Evolutionary conservation across 1,140 invertebrate species (phyloP), one percentile per base, ranked within the genome.

Genomic region (Oedothorax gibbosus): DNA sequence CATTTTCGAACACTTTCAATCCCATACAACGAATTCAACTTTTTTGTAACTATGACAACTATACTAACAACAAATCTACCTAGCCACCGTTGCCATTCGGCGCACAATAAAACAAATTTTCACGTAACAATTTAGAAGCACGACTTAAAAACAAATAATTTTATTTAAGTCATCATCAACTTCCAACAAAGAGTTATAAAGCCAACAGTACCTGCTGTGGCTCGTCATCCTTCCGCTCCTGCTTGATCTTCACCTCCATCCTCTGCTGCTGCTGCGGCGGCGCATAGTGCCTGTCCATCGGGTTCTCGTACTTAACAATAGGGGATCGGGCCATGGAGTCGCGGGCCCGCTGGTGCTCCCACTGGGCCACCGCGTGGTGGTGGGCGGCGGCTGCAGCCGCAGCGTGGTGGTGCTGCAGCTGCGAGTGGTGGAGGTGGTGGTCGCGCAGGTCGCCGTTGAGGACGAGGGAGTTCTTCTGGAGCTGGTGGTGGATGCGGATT

Each of bases 161-260:
- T n/a, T n/a, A n/a, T n/a, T n/a, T n/a, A n/a, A n/a, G n/a, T n/a
- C n/a, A n/a, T n/a, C n/a, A n/a, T n/a, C n/a, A n/a, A n/a, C n/a
- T n/a, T n/a, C n/a, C n/a, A n/a, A n/a, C n/a, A n/a, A n/a, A n/a
- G n/a, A n/a, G n/a, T n/a, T n/a, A n/a, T n/a, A n/a, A n/a, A n/a
- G n/a, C n/a, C n/a, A 21, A 21, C 35, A 35, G 35, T 35, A 35
- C 35, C 35, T 35, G 35, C 35, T 35, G 35, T 5, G 35, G 79
- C 51, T 85, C 83, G 21, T 85, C 83, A n/a, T 85, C 83, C 18
- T 85, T 85, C n/a, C 83, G 51, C n/a, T 85, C 83, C 49, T 85
- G 83, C 57, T 85, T 85, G 21, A 85, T 78, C 62, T 85, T 85
- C 10, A 85, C 73, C 11, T 84, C 81, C 81, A 84, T 20, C 50